A percentile compares a stretch with the other conserved stretches of the same genome.
Conservation (phyloP, 2,888 invertebrate genomes). For the Allophyes oxyacanthae region DNA sequence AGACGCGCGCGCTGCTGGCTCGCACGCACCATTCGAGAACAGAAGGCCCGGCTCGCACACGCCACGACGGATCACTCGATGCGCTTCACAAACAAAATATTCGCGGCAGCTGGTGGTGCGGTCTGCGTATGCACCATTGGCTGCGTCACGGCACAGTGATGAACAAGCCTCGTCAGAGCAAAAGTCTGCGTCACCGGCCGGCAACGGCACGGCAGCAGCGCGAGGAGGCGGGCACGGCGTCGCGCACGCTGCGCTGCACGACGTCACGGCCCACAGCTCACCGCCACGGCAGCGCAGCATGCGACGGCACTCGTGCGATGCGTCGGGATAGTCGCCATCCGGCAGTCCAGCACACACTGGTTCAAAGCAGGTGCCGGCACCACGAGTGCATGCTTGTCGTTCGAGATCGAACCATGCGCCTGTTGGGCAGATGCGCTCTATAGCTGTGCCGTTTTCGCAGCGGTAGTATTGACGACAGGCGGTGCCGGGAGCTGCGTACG, state of each 20-base stretch:
- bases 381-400: constrained; percentile 86
- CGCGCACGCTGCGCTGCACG: constrained; percentile 71
- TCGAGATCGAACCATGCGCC: constrained; percentile 89
- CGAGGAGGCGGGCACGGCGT: constrained; percentile 80
- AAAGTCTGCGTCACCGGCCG: constrained; percentile 86
- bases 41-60: constrained; percentile 87
- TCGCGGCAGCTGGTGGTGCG: constrained; percentile 87
- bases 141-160: constrained; percentile 84
- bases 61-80: constrained; percentile 86
- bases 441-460: constrained; percentile 84
- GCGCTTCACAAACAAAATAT: constrained; percentile 89
- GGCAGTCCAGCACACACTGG: constrained; percentile 89
- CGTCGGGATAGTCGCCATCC: constrained; percentile 89
- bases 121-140: constrained; percentile 89
- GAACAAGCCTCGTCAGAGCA: constrained; percentile 85
- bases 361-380: constrained; percentile 89
- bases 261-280: constrained; percentile 74
- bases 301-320: constrained; percentile 89
- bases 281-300: constrained; percentile 85
- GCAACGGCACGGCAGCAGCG: constrained; percentile 78
- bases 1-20: constrained; percentile 74
- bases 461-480: constrained; percentile 90
- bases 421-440: constrained; percentile 85
- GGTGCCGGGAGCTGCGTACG: constrained; percentile 88
- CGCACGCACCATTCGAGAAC: constrained; percentile 87